These are phyloP conservation scores for Gandaritis pyraliata DNA, from an alignment of 2,888 invertebrate genomes.

Conservation along the genomic window DNA sequence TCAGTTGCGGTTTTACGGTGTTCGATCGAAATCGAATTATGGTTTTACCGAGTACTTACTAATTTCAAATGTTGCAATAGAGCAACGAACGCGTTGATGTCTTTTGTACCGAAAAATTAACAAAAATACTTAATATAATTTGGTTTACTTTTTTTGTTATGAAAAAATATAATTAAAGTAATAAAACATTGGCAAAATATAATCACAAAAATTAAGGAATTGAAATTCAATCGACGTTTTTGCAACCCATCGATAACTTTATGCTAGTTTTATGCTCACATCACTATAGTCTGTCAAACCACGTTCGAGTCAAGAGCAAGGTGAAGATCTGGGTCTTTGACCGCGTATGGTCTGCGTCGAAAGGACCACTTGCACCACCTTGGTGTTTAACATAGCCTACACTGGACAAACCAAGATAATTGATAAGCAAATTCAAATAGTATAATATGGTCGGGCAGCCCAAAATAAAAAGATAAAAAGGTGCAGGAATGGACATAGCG, in stretches of 20 bases:
- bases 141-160: neutral
- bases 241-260: slow-evolving; percentile 14
- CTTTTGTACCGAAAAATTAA: slow-evolving; percentile 8
- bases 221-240: neutral
- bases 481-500: no score
- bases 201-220: no score
- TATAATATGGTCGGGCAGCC: no score
- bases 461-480: no score
- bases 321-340: slow-evolving; percentile 83
- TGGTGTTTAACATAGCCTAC: slow-evolving; percentile 5
- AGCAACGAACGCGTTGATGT: slow-evolving; percentile 14
- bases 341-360: slow-evolving; percentile 60
- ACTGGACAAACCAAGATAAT: slow-evolving; percentile 27
- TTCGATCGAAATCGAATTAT: no score
- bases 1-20: no score
- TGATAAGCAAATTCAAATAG: no score
- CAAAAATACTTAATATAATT: no score
- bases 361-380: slow-evolving; percentile 36
- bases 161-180: no score
- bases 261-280: slow-evolving; percentile 36
- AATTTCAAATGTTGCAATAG: neutral
- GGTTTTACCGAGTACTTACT: no score
- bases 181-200: no score
- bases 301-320: slow-evolving; percentile 74
- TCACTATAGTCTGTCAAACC: slow-evolving; percentile 70